Conservation (phyloP, 2,888 invertebrate genomes). For the Rhamphomyia laevipes region DNA sequence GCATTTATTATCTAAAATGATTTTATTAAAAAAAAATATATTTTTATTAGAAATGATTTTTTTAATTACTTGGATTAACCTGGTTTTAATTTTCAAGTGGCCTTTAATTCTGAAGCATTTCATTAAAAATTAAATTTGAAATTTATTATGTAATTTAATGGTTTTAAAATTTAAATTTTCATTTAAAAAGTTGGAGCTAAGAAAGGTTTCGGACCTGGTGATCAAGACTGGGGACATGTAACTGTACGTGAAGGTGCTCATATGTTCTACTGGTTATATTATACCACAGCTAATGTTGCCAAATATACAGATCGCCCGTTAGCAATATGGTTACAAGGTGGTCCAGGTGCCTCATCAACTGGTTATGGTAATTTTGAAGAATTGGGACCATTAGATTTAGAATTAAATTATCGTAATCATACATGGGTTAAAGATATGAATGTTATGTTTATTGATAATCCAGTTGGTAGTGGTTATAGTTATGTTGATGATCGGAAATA, state of each 20-base stretch:
- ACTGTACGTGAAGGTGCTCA: slow-evolving; percentile 60
- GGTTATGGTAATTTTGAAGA: slow-evolving; percentile 82
- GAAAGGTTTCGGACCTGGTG: slow-evolving; percentile 45
- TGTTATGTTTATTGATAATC: slow-evolving; percentile 79
- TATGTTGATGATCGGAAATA: slow-evolving; percentile 49
- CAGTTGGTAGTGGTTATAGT: slow-evolving; percentile 80
- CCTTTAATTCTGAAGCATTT: no score
- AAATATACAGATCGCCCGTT: slow-evolving; percentile 56
- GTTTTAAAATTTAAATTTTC: neutral
- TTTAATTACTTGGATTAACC: no score
- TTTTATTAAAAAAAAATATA: no score
- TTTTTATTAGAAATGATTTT: no score
- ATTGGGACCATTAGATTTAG: slow-evolving; percentile 59
- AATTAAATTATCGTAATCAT: slow-evolving; percentile 53
- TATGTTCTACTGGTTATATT: slow-evolving; percentile 83
- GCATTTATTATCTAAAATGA: no score
- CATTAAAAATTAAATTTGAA: no score
- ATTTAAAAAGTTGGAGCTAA: slow-evolving; percentile 18
- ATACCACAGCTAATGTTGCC: slow-evolving; percentile 50
- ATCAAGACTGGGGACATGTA: slow-evolving; percentile 64
- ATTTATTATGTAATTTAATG: no score
- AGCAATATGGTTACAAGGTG: slow-evolving; percentile 83
- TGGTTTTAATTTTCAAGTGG: no score
- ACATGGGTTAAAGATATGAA: slow-evolving; percentile 74
- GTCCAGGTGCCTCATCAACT: slow-evolving; percentile 69